A percentile compares a stretch with the other conserved stretches of the same genome.
phyloP scores from a whole-genome alignment of 1,140 invertebrate species.

The Philopotamus ludificatus region DNA sequence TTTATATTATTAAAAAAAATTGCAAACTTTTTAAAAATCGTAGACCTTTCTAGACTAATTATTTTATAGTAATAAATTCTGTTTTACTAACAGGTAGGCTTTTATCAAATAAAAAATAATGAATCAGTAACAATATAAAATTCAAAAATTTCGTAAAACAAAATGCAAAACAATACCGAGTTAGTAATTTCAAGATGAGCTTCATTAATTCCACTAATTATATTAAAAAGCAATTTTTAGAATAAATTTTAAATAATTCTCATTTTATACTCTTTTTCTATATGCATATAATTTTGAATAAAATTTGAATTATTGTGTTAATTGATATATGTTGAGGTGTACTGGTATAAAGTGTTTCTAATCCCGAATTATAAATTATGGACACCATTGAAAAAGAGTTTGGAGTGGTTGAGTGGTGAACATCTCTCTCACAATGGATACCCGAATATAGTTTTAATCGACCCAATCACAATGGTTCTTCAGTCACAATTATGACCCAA shows the following conservation, averaged over 20 bases:
- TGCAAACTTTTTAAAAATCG: no score
- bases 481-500: slow-evolving; percentile 16
- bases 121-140: no score
- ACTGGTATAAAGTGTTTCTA: background rate
- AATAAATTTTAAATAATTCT: background rate
- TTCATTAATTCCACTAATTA: background rate
- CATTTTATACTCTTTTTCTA: background rate
- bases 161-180: no score
- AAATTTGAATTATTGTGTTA: no score
- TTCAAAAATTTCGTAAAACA: no score
- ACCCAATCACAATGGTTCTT: slow-evolving; percentile 15
- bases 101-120: no score
- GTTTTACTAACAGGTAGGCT: no score
- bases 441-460: slow-evolving; percentile 21
- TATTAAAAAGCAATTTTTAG: background rate
- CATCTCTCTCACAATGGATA: slow-evolving; percentile 8
- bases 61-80: no score
- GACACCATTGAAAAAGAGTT: slow-evolving; percentile 5
- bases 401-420: slow-evolving; percentile 20
- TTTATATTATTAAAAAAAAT: no score
- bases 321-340: no score
- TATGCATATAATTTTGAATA: background rate
- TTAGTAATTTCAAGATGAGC: no score
- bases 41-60: no score
- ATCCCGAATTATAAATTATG: slow-evolving; percentile 17